Conservation (phyloP, 1,140 invertebrate genomes). For the Hormaphis cornu region DNA sequence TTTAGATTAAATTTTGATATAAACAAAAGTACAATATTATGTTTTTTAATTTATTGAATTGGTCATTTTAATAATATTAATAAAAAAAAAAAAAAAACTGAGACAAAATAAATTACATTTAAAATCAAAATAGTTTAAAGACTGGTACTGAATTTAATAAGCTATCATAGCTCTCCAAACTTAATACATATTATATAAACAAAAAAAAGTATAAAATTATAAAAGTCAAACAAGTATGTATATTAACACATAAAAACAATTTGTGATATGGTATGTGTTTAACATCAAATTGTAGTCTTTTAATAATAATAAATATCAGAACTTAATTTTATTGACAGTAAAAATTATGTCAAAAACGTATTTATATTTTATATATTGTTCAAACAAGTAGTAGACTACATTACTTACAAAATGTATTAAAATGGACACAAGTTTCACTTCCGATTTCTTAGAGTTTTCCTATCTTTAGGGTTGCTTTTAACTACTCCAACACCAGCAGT, state of each 20-base stretch:
- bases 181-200: constrained; percentile 26
- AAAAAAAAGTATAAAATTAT: constrained; percentile 28
- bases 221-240: constrained; percentile 30
- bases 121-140: background rate
- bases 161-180: constrained; percentile 6
- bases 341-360: background rate
- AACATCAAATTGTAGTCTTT: constrained; percentile 7
- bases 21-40: background rate
- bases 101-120: background rate
- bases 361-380: constrained; percentile 10
- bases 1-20: background rate
- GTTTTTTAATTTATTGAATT: background rate
- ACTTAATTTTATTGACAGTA: background rate
- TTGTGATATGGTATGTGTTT: constrained; percentile 22
- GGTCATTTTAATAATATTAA: background rate
- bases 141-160: background rate
- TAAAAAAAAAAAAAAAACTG: background rate
- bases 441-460: constrained; percentile 16
- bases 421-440: background rate
- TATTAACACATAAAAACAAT: constrained; percentile 21
- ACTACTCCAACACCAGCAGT: constrained; percentile 39
- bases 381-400: constrained; percentile 20
- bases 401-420: constrained; percentile 11
- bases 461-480: constrained; percentile 16
- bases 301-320: constrained; percentile 6